These are phyloP conservation scores for Lepilemur ruficaudatus DNA, from an alignment of 2,797 vertebrate genomes.

Conservation along the genomic window DNA sequence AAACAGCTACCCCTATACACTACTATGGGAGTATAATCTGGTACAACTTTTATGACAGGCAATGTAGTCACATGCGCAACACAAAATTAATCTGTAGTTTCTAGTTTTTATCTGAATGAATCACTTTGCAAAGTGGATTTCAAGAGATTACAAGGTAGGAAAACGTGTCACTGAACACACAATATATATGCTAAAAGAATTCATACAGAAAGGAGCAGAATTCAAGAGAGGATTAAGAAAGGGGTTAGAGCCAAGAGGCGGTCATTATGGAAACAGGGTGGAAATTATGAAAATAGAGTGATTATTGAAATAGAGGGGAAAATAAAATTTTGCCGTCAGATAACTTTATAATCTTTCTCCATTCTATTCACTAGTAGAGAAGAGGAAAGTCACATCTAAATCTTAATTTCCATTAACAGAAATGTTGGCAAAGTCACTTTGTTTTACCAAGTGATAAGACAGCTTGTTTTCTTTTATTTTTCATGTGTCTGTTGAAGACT, in stretches of 20 bases:
- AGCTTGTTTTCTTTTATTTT: conserved; percentile 12
- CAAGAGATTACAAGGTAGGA: not conserved
- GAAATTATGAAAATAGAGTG: not conserved
- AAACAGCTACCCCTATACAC: not conserved
- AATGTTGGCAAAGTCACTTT: not conserved
- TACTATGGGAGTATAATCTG: not conserved
- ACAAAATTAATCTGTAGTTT: not conserved
- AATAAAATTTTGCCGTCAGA: not conserved
- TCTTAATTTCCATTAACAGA: not conserved
- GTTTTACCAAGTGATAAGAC: not conserved
- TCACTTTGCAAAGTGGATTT: not conserved
- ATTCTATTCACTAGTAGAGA: not conserved
- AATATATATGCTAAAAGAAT: not conserved
- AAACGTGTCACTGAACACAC: not conserved
- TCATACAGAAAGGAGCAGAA: not conserved
- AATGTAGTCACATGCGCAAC: not conserved
- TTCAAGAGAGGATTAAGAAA: not conserved
- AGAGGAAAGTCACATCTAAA: not conserved
- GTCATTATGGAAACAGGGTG: not conserved
- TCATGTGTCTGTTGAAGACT: not conserved
- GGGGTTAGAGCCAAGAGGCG: not conserved
- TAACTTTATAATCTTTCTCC: not conserved
- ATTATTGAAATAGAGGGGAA: not conserved
- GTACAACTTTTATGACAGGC: not conserved
- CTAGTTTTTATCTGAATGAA: not conserved